Conservation (phyloP, 2,113 vertebrate genomes). For the Notothenia coriiceps region DNA sequence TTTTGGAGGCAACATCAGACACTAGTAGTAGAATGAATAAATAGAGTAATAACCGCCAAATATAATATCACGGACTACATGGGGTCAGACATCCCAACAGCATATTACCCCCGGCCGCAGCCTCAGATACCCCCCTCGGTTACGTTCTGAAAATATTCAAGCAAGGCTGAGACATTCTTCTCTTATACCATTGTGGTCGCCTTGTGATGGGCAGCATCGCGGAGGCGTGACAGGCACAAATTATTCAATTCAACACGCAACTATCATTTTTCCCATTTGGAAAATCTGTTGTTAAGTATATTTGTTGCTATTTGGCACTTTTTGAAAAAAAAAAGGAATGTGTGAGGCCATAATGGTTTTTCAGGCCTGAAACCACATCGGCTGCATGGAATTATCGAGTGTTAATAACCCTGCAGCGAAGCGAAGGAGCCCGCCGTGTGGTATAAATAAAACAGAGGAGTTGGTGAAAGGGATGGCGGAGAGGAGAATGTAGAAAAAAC, state of each 20-base stretch:
- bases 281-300: conserved; percentile 54
- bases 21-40: conserved; percentile 63
- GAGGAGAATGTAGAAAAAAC: conserved; percentile 46
- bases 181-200: conserved; percentile 48
- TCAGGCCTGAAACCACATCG: conserved; percentile 54
- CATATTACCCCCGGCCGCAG: conserved; percentile 34
- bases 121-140: conserved; percentile 20
- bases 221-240: conserved; percentile 63
- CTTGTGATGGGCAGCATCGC: conserved; percentile 51
- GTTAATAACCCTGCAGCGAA: conserved; percentile 71
- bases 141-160: conserved; percentile 50
- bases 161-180: conserved; percentile 50
- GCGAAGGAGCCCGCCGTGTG: conserved; percentile 67
- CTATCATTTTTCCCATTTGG: conserved; percentile 42
- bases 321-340: conserved; percentile 59
- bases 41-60: conserved; percentile 55
- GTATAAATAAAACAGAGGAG: conserved; percentile 79
- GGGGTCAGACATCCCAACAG: conserved; percentile 41
- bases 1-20: conserved; percentile 72
- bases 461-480: conserved; percentile 62
- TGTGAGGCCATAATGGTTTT: conserved; percentile 24
- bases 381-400: conserved; percentile 74
- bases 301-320: conserved; percentile 72
- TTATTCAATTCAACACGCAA: conserved; percentile 63
- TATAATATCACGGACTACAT: conserved; percentile 56